Base-by-base conservation (phyloP, 2,113 vertebrate species). In the Podiceps cristatus region DNA sequence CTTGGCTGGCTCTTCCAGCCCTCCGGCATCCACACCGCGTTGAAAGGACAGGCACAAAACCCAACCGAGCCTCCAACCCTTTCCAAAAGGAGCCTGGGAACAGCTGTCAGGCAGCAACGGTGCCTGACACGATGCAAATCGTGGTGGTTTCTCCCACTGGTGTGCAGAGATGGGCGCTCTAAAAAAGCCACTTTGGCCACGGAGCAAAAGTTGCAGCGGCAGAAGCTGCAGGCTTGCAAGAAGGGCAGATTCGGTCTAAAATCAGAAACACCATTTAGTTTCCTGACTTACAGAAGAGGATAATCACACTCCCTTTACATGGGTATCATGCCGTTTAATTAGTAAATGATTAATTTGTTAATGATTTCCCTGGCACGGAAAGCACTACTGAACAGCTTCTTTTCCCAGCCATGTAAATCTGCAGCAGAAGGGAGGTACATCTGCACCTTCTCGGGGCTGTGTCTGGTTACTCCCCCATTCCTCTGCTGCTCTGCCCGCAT, bases 301-400 rank as follows among this genome's bases (percentile, higher is more conserved):
- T 90, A 95, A 93, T 96, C 94, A 95, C 90, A 16, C 47, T 97
- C 88, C 90, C 86, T 94, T 96, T 97, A 60, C 93, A 94, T 53
- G 97, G 89, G 86, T 91, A 93, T 93, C 94, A 95, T 95, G 97
- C 96, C 18, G 80, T 96, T 96, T 95, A 97, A 96, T 97, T 97
- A 97, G 88, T 75, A 96, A 97, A 97, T 97, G 97, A 96, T 95
- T 96, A 96, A 96, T 97, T 93, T 92, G 96, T 94, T 97, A 97
- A 95, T 96, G 97, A 97, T 97, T 90, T 97, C 79, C 95, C 91
- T 97, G 96, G 97, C 96, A 97, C 68, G 83, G 91, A 81, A 96
- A 94, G 86, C 28, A 15, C 86, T 96, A 2, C 89, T 78, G 91
- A 95, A 89, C 93, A 96, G 95, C 84, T 94, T 91, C 91, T 95